phyloP scores from a whole-genome alignment of 23 tunicate species.

The Halocynthia aurantium region DNA sequence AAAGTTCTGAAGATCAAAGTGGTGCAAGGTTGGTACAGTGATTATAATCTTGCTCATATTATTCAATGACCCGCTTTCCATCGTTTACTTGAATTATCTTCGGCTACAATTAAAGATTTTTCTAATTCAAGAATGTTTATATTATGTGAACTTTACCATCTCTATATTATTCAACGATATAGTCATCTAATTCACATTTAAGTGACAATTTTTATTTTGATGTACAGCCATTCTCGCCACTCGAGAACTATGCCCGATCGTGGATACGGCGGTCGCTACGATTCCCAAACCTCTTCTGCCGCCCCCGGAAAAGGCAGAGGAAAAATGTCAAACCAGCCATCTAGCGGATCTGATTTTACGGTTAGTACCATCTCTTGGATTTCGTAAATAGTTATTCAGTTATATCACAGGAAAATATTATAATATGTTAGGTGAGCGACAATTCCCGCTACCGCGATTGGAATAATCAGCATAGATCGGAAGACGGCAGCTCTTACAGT shows the following conservation, averaged over 20 bases:
- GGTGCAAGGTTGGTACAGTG: too few relatives aligned
- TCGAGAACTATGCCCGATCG: conserved; percentile 22
- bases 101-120: too few relatives aligned
- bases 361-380: neutral
- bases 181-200: too few relatives aligned
- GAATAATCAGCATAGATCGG: conserved; percentile 33
- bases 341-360: conserved; percentile 27
- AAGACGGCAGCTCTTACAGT: conserved; percentile 83
- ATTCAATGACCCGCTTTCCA: too few relatives aligned
- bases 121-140: too few relatives aligned
- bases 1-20: too few relatives aligned
- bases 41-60: too few relatives aligned
- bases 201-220: too few relatives aligned
- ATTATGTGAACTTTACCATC: too few relatives aligned
- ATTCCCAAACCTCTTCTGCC: neutral
- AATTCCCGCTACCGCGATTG: conserved; percentile 39
- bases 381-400: neutral
- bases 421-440: conserved; percentile 12
- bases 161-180: too few relatives aligned
- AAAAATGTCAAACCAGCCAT: conserved; percentile 11
- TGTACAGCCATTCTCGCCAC: neutral
- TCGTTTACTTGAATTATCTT: too few relatives aligned
- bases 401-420: conserved; percentile 1
- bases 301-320: conserved; percentile 6
- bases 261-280: conserved; percentile 18